Base-by-base conservation (phyloP, 2,113 vertebrate species). In the Taxidea taxus region DNA sequence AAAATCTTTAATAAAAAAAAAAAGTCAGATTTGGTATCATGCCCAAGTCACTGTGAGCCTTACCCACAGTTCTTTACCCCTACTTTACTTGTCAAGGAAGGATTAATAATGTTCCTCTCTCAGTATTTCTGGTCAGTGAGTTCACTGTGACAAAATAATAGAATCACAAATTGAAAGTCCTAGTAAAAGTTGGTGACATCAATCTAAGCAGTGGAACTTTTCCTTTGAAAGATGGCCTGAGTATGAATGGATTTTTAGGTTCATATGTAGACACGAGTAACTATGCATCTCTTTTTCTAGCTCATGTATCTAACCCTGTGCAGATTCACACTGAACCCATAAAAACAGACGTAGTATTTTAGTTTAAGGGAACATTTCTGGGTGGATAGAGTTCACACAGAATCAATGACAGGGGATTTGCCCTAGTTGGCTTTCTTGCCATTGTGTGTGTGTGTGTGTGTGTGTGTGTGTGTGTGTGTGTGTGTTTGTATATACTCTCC, bases 301-400 rank as follows among this genome's bases (percentile, higher is more conserved):
- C 66, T 66, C 90, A 7, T 80, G 4, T 31, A 80, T 72, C 90
- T 90, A 92, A 77, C 6, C 7, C 21, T 56, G 21, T 77, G 54
- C n/a, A 82, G 31, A 81, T 58, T 82, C 37, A 87, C 54, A 81
- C 6, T 20, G 31, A 95, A 89, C 68, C 39, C 13, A 34, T 81
- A 81, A 93, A 90, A 82, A 68, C 7, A 74, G 56, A 64, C 16
- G 8, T 5, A 75, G 37, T 78, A 49, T 77, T 97, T 97, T 77
- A 68, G 39, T n/a, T 90, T 94, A 87, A 93, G 37, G 29, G 16
- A 82, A 87, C 25, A 44, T 92, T 87, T 95, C 49, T 93, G 70
- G 83, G 39, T 14, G 54, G 60, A 77, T 64, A 44, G 34, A 34
- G 20, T 86, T 94, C 66, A 91, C 56, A 88, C 0, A 95, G 87